Evolutionary conservation across 30 jellyfish, hydroid and myxozoan genomes (phyloP), one percentile per base, ranked within the genome.

Genomic region (Cassiopea xamachana): DNA sequence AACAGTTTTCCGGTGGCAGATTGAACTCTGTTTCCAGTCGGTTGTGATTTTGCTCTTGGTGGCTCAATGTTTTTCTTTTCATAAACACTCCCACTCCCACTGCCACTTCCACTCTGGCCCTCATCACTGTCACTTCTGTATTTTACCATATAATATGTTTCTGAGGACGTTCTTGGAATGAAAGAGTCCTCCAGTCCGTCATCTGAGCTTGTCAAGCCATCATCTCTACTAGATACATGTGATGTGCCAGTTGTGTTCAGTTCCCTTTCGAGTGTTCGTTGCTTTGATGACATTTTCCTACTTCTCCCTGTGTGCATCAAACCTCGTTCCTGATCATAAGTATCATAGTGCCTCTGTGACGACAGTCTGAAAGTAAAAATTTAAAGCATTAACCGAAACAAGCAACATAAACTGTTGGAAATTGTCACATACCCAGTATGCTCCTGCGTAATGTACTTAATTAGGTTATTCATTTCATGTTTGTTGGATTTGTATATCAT

Each of bases 201-300:
- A 46, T 83, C 90, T 17, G 92, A 83, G 64, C 90, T 80, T 9
- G 93, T 83, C 39, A 72, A 17, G 16, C 92, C 92, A 43, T 89
- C 92, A 16, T 89, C 92, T 49, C 80, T 83, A 48, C 89, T 89
- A 0, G 91, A 43, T 15, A 80, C 81, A 8, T 44, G 1, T 18
- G 85, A 13, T 12, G 91, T 89, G 74, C 75, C 88, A 44, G 76
- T 92, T 0, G 93, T 90, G 60, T 75, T 74, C 17, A 90, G 86
- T 60, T 90, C 90, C 46, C 62, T 73, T 39, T 90, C 97, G 2
- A 90, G 90, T 16, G 91, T 58, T n/a, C 91, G 91, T 73, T 90
- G 97, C 70, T 90, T 77, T 50, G 97, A 74, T 44, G 97, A 90
- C 97, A 90, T 90, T 59, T 80, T 77, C 69, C 97, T 87, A 49